Evolutionary conservation across 1,140 invertebrate species (phyloP).

Genomic region (Drosophila suzukii): DNA sequence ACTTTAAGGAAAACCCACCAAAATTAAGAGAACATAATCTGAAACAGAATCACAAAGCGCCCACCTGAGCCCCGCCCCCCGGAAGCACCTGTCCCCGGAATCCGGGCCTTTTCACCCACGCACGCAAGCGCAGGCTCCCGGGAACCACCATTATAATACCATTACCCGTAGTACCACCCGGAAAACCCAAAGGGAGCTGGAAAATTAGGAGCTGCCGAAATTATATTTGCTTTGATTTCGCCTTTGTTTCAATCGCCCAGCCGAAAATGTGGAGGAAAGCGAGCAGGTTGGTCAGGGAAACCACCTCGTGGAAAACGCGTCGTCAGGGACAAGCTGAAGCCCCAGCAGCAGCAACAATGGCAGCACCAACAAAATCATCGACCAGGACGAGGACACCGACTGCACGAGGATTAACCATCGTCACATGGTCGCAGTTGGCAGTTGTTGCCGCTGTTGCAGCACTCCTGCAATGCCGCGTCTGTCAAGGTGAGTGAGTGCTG

Average conservation of each 20-base stretch:
- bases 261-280: constrained; percentile 41
- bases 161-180: background rate
- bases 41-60: constrained; percentile 4
- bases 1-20: constrained; percentile 39
- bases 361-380: constrained; percentile 15
- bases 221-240: constrained; percentile 36
- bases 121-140: constrained; percentile 54
- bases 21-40: constrained; percentile 22
- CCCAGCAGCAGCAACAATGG: constrained; percentile 17
- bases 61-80: constrained; percentile 17
- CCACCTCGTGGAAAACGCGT: constrained; percentile 61
- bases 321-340: constrained; percentile 62
- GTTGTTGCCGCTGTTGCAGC: constrained; percentile 65
- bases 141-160: constrained; percentile 10
- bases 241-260: constrained; percentile 34
- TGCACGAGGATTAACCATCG: constrained; percentile 55
- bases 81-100: constrained; percentile 15
- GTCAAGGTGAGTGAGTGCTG: constrained; percentile 65
- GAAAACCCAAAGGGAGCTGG: background rate
- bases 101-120: constrained; percentile 26
- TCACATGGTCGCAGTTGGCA: constrained; percentile 61
- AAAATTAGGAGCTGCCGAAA: constrained; percentile 11
- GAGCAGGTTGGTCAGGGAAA: constrained; percentile 48
- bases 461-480: constrained; percentile 61
- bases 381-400: constrained; percentile 20